These are phyloP conservation scores for Dendroctonus ponderosae DNA, from an alignment of 1,140 invertebrate species.

Conservation along the genomic window DNA sequence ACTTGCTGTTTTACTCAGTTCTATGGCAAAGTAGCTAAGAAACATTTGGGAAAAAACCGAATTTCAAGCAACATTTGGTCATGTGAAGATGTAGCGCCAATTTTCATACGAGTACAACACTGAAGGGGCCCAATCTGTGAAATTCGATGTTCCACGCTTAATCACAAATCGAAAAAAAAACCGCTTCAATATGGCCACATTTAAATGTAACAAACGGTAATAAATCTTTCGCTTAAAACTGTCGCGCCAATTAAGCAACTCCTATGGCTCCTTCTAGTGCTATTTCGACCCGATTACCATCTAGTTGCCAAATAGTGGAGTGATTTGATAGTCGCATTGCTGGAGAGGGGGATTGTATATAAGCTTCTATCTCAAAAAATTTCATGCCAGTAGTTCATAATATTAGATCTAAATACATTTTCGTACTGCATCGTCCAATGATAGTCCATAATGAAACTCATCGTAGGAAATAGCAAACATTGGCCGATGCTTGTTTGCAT, in stretches of 20 bases:
- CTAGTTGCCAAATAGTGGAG: slow-evolving; percentile 29
- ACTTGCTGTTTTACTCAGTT: too few relatives aligned
- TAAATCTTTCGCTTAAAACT: slow-evolving; percentile 24
- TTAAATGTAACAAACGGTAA: slow-evolving; percentile 24
- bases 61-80: too few relatives aligned
- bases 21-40: too few relatives aligned
- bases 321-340: slow-evolving; percentile 7
- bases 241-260: slow-evolving; percentile 27
- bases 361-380: slow-evolving; percentile 20
- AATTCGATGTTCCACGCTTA: slow-evolving; percentile 28
- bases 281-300: slow-evolving; percentile 13
- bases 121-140: slow-evolving; percentile 19
- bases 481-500: not conserved
- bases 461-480: not conserved
- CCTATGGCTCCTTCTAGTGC: slow-evolving; percentile 15
- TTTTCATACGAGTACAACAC: slow-evolving; percentile 3
- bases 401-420: slow-evolving; percentile 5
- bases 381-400: slow-evolving; percentile 12
- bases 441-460: slow-evolving; percentile 3
- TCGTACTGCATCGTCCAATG: slow-evolving; percentile 5
- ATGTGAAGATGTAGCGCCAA: too few relatives aligned
- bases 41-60: too few relatives aligned
- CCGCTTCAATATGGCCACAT: slow-evolving; percentile 9
- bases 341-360: slow-evolving; percentile 25
- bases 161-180: slow-evolving; percentile 28